Conservation (phyloP, 2,797 vertebrate genomes). For the Gobio occitaniae region DNA sequence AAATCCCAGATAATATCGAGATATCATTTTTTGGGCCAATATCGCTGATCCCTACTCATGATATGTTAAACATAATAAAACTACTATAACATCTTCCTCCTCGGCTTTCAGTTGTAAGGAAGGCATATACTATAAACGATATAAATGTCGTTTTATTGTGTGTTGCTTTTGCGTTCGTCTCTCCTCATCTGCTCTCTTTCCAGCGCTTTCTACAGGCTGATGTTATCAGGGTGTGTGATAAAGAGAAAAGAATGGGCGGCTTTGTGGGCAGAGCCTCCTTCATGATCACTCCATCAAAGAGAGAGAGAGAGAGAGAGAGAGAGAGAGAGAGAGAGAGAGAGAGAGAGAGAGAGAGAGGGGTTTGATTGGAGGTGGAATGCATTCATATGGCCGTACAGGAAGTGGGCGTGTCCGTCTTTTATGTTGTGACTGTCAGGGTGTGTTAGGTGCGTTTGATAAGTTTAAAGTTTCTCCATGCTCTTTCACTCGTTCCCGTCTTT, state of each 20-base stretch:
- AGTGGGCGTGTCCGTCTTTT: neutral
- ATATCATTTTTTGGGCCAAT: too few relatives aligned
- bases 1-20: too few relatives aligned
- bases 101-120: neutral
- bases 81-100: neutral
- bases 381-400: constrained; percentile 41
- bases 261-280: constrained; percentile 58
- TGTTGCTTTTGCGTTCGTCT: neutral
- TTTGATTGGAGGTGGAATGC: constrained; percentile 1
- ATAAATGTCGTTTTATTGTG: neutral
- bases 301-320: constrained; percentile 18
- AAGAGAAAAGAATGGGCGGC: constrained; percentile 66
- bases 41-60: neutral
- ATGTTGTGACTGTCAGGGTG: constrained; percentile 22
- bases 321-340: neutral
- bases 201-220: constrained; percentile 42
- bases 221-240: constrained; percentile 66
- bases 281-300: constrained; percentile 47
- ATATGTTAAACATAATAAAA: neutral
- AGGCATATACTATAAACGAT: too few relatives aligned
- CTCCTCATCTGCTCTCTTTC: neutral
- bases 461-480: constrained; percentile 20
- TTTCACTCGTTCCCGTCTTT: constrained; percentile 4
- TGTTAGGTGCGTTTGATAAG: constrained; percentile 34
- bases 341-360: neutral